A percentile compares a stretch with the other conserved stretches of the same genome.
phyloP scores from a whole-genome alignment of 2,113 vertebrate genomes.

The Aleadryas rufinucha region DNA sequence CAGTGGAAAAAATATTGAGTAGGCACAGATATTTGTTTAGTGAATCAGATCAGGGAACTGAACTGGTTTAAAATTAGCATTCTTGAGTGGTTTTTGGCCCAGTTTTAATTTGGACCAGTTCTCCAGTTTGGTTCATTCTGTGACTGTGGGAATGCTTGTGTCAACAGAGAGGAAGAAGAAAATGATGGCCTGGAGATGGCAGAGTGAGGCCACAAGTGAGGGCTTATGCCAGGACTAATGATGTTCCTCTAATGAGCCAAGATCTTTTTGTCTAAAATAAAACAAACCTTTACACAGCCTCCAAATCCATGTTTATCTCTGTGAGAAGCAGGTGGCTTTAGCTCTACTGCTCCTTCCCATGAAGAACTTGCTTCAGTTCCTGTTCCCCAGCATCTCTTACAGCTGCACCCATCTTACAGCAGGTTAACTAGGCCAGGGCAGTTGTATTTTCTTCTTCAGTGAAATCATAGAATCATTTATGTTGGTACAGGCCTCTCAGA shows the following conservation, averaged over 20 bases:
- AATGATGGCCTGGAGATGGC: neutral
- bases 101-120: neutral
- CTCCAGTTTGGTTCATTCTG: neutral
- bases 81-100: neutral
- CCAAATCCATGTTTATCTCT: neutral
- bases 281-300: neutral
- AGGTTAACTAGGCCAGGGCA: neutral
- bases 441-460: neutral
- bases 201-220: neutral
- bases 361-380: neutral
- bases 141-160: neutral
- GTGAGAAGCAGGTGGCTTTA: neutral
- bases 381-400: neutral
- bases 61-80: neutral
- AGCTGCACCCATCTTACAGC: neutral
- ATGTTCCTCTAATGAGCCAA: neutral
- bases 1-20: neutral
- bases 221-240: neutral
- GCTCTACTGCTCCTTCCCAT: neutral
- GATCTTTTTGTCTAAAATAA: neutral
- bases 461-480: neutral
- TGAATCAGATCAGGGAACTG: neutral
- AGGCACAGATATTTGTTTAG: neutral
- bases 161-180: neutral
- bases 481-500: neutral